Evolutionary conservation across 2,797 vertebrate species (phyloP).

Genomic region (Thalassophryne amazonica): DNA sequence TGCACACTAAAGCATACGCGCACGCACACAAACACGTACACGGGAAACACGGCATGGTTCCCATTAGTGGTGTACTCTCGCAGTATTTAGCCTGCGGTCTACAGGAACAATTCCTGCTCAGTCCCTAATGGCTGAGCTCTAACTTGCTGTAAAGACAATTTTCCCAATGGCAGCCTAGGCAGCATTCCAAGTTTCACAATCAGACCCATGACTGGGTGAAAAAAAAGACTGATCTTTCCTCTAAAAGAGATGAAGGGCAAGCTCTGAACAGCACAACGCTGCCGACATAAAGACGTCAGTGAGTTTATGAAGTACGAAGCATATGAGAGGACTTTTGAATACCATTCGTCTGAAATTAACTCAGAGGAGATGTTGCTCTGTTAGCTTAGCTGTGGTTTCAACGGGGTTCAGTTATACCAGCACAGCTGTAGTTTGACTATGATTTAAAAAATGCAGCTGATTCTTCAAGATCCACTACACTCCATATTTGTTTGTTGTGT

Average conservation of each 20-base stretch:
- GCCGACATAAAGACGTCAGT: constrained; percentile 6
- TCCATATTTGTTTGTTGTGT: too few relatives aligned
- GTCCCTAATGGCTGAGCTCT: constrained; percentile 52
- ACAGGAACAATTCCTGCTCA: constrained; percentile 63
- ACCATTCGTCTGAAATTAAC: background rate
- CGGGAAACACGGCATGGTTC: constrained; percentile 64
- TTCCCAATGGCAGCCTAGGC: constrained; percentile 44
- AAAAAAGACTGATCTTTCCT: constrained; percentile 36
- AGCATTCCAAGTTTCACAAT: constrained; percentile 51
- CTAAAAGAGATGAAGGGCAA: constrained; percentile 22
- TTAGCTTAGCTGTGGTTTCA: too few relatives aligned
- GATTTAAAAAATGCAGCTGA: too few relatives aligned
- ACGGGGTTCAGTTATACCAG: too few relatives aligned
- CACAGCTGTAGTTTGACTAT: too few relatives aligned
- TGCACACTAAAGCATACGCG: constrained; percentile 15
- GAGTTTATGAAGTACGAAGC: constrained; percentile 2
- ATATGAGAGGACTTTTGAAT: background rate
- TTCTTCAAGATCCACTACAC: background rate
- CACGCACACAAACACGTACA: constrained; percentile 25
- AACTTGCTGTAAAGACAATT: constrained; percentile 50
- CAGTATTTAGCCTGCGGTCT: constrained; percentile 51
- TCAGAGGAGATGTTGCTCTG: constrained; percentile 1
- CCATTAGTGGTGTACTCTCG: constrained; percentile 64
- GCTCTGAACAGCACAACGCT: constrained; percentile 8
- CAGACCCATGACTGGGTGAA: constrained; percentile 45